Base-by-base conservation (phyloP, 2,888 invertebrate genomes). In the Agrilus mali region DNA sequence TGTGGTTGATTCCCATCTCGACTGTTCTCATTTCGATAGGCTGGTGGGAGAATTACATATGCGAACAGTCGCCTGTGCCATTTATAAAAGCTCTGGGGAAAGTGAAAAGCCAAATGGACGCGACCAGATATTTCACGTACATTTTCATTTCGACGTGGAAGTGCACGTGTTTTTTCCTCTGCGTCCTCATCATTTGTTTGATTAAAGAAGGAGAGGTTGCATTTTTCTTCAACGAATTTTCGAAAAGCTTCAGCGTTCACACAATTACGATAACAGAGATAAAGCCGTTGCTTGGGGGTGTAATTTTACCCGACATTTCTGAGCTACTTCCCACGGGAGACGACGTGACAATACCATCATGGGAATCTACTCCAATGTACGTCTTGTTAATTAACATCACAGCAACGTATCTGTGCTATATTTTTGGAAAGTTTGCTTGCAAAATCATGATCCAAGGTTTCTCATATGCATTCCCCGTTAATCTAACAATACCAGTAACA, bases 31-130 rank as follows among this genome's bases (percentile, higher is more conserved):
- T 92, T 50, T 96, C 96, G 1, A 75, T 89, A 33, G 89, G 90
- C 17, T 96, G 95, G 93, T 97, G 97, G 97, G 96, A 97, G 67
- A 97, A 97, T 67, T 97, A 89, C 61, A 88, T 94, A 1, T 86
- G 88, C 45, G 75, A 80, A 45, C 80, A 87, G 55, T 92, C 94
- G 44, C 83, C 89, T 1, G 75, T 93, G 49, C 82, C 78, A 38
- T 68, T 84, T 48, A 77, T 90, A 38, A 82, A 82, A 60, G 75
- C 75, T 36, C 69, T 88, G 55, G 86, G 82, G 8, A 76, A 81
- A 60, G 73, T 89, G 38, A 88, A 88, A 60, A 85, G 84, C 41
- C 80, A 87, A 42, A 70, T 95, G 50, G 80, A 78, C 48, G 69
- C 77, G 42, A 85, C 86, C 1, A 77, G 94, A 40, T 93, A 94